Base-by-base conservation (phyloP, 2,113 vertebrate genomes). In the Ginglymostoma cirratum region DNA sequence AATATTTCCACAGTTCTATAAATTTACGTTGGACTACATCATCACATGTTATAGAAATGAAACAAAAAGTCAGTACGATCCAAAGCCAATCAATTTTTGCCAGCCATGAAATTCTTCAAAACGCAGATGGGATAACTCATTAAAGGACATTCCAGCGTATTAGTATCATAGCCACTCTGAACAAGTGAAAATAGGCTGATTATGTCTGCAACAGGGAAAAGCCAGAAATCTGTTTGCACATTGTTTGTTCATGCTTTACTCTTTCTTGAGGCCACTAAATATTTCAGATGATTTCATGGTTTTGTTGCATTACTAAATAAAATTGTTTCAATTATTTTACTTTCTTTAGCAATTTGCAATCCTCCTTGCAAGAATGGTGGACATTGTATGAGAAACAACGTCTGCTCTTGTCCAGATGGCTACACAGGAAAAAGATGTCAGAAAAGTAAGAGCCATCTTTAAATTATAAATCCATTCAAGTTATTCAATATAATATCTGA, bases 331-430 rank as follows among this genome's bases (percentile, higher is more conserved):
- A 95, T 14, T 52, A 14, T 70, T 96, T 72, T 96, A 0, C 96
- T 70, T 97, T 97, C 96, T 61, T 65, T 96, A 99, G 99, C 99
- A 87, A 96, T 99, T 67, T 99, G 99, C 97, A 98, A 96, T 45
- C 99, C 98, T 0, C 98, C 98, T 2, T 99, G 99, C 97, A 99
- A 99, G 97, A 99, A 99, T 0, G 97, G 98, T 87, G 99, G 98
- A 86, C 98, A 98, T 42, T 99, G 98, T 90, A 97, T 98, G 98
- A 98, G 99, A 96, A 99, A 98, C 96, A 98, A 99, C 8, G 97
- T 99, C 34, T 99, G 99, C 3, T 95, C 98, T 96, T 99, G 99
- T 96, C 98, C 97, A 38, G 98, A 98, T 92, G 98, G 98, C 42
- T 98, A 98, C 97, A 98, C 97, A 0, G 99, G 98, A 45, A 98